Percentiles rank a stretch among this genome's conserved stretches.
phyloP scores from a whole-genome alignment of 2,888 invertebrate species.

The Pseudococcus viburni region DNA sequence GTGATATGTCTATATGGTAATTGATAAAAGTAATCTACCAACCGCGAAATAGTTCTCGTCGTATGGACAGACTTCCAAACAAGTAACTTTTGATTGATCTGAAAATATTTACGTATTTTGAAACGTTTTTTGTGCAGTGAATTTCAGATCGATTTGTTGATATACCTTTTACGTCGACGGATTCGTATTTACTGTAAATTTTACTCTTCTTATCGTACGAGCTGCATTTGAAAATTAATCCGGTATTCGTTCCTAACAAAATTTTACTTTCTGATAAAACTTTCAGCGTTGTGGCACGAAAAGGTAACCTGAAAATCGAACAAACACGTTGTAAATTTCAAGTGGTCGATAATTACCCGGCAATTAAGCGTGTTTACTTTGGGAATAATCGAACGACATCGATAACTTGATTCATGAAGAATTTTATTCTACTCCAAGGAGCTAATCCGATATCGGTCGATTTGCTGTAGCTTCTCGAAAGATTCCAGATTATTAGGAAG shows the following conservation, averaged over 20 bases:
- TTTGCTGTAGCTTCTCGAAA: conserved; percentile 21
- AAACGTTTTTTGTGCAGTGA: neutral
- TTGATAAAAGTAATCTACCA: conserved; percentile 13
- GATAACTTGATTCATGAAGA: conserved; percentile 58
- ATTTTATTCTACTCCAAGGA: conserved; percentile 64
- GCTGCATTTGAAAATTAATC: conserved; percentile 17
- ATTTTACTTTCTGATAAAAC: conserved; percentile 45
- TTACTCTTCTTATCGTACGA: conserved; percentile 37
- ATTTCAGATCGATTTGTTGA: neutral
- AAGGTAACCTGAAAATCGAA: conserved; percentile 19
- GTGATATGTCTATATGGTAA: neutral
- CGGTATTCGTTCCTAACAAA: conserved; percentile 43
- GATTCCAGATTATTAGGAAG: conserved; percentile 56
- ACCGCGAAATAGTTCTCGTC: conserved; percentile 51
- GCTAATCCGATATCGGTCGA: conserved; percentile 35
- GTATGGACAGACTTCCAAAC: conserved; percentile 57
- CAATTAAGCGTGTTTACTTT: conserved; percentile 24
- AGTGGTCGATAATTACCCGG: neutral
- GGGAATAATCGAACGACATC: conserved; percentile 43
- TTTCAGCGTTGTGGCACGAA: conserved; percentile 40
- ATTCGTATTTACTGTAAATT: conserved; percentile 29
- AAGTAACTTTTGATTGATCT: conserved; percentile 45
- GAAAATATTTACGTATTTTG: neutral
- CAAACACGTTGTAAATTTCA: neutral
- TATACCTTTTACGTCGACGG: neutral